phyloP scores from a whole-genome alignment of 2,888 invertebrate genomes.

The Margaritifera margaritifera region DNA sequence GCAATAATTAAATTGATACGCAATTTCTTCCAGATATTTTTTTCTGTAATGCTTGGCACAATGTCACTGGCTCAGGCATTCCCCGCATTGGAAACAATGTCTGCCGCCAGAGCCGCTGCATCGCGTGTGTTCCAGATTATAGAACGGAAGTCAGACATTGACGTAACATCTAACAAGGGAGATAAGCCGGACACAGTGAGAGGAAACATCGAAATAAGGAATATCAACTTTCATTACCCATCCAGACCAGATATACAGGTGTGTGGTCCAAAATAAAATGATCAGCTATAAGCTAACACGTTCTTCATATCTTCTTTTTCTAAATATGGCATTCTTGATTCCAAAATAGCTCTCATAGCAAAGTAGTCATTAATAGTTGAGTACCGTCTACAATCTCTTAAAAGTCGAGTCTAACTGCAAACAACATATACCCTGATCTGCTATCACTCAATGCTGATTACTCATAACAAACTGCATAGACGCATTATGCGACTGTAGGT shows the following conservation, averaged over 20 bases:
- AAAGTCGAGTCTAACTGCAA: too few species aligned
- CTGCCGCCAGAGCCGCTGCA: conserved; percentile 85
- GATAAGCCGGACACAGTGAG: conserved; percentile 65
- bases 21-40: conserved; percentile 62
- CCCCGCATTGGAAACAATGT: conserved; percentile 87
- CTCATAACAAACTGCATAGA: too few species aligned
- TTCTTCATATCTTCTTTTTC: too few species aligned
- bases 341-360: too few species aligned
- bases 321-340: too few species aligned
- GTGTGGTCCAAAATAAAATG: background rate
- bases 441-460: too few species aligned
- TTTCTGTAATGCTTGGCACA: conserved; percentile 73
- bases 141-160: conserved; percentile 74
- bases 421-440: too few species aligned
- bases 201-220: conserved; percentile 72
- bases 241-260: conserved; percentile 56
- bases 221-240: conserved; percentile 66
- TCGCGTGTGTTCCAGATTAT: conserved; percentile 75
- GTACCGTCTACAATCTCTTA: too few species aligned
- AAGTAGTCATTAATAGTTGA: too few species aligned
- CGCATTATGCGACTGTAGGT: too few species aligned
- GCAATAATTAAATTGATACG: too few species aligned
- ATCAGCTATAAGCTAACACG: too few species aligned
- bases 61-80: conserved; percentile 83
- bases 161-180: conserved; percentile 72